A percentile compares a stretch with the other conserved stretches of the same genome.
Evolutionary conservation across 2,888 invertebrate species (phyloP).

Genomic region (Mimachlamys varia): DNA sequence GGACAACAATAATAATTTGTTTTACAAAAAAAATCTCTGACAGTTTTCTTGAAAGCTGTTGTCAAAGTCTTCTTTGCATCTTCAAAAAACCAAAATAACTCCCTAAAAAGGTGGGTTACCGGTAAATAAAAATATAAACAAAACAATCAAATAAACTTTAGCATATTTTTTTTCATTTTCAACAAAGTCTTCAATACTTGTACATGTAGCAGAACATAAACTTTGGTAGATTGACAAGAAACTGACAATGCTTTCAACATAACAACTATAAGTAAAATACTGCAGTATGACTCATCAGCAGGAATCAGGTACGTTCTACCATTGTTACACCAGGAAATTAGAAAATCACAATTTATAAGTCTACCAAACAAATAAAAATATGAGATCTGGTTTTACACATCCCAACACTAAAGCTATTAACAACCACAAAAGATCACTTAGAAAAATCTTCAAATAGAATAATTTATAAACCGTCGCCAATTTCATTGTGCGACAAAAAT

Average conservation of each 20-base stretch:
- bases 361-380: neutral
- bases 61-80: neutral
- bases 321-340: neutral
- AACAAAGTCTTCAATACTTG: too few relatives aligned
- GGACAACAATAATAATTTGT: neutral
- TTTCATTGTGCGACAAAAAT: neutral
- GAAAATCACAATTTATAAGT: neutral
- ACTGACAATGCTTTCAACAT: neutral
- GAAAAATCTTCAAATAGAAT: slow-evolving; percentile 6
- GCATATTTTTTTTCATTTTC: too few relatives aligned
- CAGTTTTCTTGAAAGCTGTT: neutral
- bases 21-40: neutral
- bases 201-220: neutral
- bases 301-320: neutral
- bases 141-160: too few relatives aligned
- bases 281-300: neutral
- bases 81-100: neutral
- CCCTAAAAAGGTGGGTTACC: neutral
- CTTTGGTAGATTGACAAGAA: neutral
- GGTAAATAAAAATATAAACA: too few relatives aligned
- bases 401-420: neutral
- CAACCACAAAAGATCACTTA: neutral
- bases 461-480: neutral
- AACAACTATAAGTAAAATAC: neutral
- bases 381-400: neutral